Evolutionary conservation across 2,113 vertebrate species (phyloP), one percentile per base, ranked within the genome.

Genomic region (Sturnus vulgaris): DNA sequence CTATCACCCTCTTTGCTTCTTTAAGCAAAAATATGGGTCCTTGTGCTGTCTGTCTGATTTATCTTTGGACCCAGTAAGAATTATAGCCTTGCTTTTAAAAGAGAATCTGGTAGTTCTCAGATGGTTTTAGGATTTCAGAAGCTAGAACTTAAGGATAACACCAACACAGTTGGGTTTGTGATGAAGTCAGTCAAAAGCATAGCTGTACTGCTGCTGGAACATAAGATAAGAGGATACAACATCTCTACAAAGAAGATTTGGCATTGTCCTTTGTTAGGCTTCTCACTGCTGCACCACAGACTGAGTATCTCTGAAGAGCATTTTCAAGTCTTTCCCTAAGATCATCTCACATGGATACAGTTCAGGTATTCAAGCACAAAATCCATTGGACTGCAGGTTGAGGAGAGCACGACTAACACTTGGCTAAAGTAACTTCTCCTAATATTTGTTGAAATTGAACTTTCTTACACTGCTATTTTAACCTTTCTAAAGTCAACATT

Each of bases 81-180:
- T 49, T 52, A 69, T 9, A 76, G 27, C 15, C 12, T 61, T 59
- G 10, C 22, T 66, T 83, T 78, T 30, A 61, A 61, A 77, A 61
- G 68, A 88, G 83, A 90, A 90, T 44, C 39, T 49, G 40, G 39
- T n/a, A 33, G 17, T 15, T 73, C n/a, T 92, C 55, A 77, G 31
- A 68, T 20, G 7, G 31, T 12, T 12, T 70, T 24, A 63, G 5
- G 39, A 91, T 69, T 88, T 88, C 68, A 73, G n/a, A 77, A 92
- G 39, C 11, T 73, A 57, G 37, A 81, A 31, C 10, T 78, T 27
- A 84, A 61, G 72, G 18, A 42, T 47, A 72, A 56, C n/a, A 52
- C 23, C 30, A 52, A 31, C 12, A n/a, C 28, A 65, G 52, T 31
- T 57, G 69, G 16, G 46, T 83, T 72, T 68, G 35, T 39, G n/a